Conservation (phyloP, 2,888 invertebrate genomes). For the Toxonevra muliebris region DNA sequence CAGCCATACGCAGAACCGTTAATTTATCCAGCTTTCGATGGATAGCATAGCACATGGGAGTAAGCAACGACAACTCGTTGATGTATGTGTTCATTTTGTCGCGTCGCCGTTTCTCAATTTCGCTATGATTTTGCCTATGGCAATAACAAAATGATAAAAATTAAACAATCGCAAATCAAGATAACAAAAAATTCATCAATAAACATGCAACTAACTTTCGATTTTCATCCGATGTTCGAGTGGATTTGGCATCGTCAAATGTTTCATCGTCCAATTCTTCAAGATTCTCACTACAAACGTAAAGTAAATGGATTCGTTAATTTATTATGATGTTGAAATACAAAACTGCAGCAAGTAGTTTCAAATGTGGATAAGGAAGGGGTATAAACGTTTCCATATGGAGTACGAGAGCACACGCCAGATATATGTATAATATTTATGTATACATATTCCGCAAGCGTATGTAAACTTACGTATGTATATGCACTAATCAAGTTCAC, state of each 20-base stretch:
- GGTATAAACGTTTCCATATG: no score
- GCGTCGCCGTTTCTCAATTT: slow-evolving; percentile 92
- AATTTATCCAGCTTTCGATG: slow-evolving; percentile 92
- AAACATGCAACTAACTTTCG: slow-evolving; percentile 70
- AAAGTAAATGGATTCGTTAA: no score
- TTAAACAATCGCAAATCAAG: background rate
- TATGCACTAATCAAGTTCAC: background rate
- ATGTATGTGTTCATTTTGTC: slow-evolving; percentile 98
- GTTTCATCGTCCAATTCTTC: slow-evolving; percentile 73
- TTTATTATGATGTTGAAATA: no score
- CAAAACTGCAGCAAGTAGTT: no score
- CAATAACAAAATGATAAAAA: background rate
- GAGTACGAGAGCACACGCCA: no score
- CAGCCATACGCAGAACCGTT: slow-evolving; percentile 90
- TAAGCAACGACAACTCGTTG: slow-evolving; percentile 85
- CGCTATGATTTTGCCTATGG: slow-evolving; percentile 91
- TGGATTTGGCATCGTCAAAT: slow-evolving; percentile 75
- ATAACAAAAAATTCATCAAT: background rate
- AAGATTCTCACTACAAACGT: slow-evolving; percentile 50
- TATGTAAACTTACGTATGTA: background rate
- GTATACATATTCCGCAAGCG: background rate
- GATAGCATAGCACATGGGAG: slow-evolving; percentile 95
- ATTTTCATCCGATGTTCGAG: slow-evolving; percentile 73
- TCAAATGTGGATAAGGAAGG: no score
- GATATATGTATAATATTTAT: background rate